phyloP scores from a whole-genome alignment of 2,888 invertebrate species.

The Osmoderma eremita region DNA sequence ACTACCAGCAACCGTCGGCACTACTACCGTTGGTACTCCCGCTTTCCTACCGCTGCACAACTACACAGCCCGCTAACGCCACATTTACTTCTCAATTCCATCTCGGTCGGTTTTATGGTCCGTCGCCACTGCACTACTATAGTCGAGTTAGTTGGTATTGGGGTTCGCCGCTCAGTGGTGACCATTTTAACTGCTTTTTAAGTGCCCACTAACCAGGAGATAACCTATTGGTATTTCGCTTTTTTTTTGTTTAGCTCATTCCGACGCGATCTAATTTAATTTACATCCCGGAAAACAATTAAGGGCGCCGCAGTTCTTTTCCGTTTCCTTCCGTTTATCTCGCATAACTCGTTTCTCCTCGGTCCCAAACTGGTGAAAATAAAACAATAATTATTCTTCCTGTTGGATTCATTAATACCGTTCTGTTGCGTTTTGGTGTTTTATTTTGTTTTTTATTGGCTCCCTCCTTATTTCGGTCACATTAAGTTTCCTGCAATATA shows the following conservation, averaged over 20 bases:
- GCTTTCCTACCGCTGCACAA: background rate
- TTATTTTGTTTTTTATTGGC: too few species aligned
- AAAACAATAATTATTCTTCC: slow-evolving; percentile 23
- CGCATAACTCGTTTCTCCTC: slow-evolving; percentile 12
- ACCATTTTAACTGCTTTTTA: slow-evolving; percentile 60
- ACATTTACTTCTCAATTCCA: slow-evolving; percentile 61
- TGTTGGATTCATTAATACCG: slow-evolving; percentile 8
- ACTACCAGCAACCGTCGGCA: slow-evolving; percentile 14
- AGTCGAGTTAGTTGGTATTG: too few species aligned
- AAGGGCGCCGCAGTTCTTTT: slow-evolving; percentile 20
- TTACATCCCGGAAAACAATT: slow-evolving; percentile 36
- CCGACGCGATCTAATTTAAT: slow-evolving; percentile 39
- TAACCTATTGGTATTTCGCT: slow-evolving; percentile 41
- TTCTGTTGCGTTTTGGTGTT: slow-evolving; percentile 6
- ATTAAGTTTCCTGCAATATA: too few species aligned
- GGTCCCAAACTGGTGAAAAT: slow-evolving; percentile 21
- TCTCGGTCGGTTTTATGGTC: slow-evolving; percentile 54
- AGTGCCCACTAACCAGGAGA: slow-evolving; percentile 51
- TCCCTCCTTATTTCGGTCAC: too few species aligned
- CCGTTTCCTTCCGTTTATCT: slow-evolving; percentile 27
- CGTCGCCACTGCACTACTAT: background rate
- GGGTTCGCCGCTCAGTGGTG: slow-evolving; percentile 54
- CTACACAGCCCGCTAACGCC: slow-evolving; percentile 17
- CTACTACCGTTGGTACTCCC: too few species aligned
- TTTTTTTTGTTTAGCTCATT: slow-evolving; percentile 20